These are phyloP conservation scores for Apogon hyalosoma DNA, from an alignment of 2,797 vertebrate species.

Conservation along the genomic window DNA sequence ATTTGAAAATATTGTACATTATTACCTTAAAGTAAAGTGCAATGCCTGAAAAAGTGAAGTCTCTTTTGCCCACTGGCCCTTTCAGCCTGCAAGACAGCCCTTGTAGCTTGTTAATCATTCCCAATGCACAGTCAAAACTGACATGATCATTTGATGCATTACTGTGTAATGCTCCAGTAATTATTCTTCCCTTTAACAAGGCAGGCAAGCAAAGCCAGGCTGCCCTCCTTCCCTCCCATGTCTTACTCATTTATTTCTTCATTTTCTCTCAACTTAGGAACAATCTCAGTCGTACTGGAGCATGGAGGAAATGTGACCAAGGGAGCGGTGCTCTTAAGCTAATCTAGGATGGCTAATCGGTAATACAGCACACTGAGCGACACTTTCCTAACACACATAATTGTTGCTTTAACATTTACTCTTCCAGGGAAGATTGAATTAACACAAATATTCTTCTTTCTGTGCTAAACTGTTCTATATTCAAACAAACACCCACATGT, in stretches of 20 bases:
- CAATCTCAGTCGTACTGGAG: slow-evolving; percentile 48
- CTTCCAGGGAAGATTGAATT: slow-evolving; percentile 12
- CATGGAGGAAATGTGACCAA: slow-evolving; percentile 54
- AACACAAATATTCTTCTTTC: background rate
- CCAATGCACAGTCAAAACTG: slow-evolving; percentile 60
- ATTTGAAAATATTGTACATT: slow-evolving; percentile 36
- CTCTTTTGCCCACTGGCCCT: slow-evolving; percentile 34
- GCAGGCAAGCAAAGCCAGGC: slow-evolving; percentile 60
- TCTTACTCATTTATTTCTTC: slow-evolving; percentile 75
- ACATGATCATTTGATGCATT: slow-evolving; percentile 76
- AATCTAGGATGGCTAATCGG: slow-evolving; percentile 36
- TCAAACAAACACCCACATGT: slow-evolving; percentile 29
- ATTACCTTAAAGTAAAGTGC: slow-evolving; percentile 32
- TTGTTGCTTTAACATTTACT: slow-evolving; percentile 25
- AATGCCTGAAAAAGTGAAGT: slow-evolving; percentile 33
- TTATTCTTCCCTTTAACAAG: slow-evolving; percentile 81
- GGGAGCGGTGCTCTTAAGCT: slow-evolving; percentile 44
- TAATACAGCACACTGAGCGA: slow-evolving; percentile 5
- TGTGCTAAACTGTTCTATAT: slow-evolving; percentile 4
- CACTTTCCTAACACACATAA: slow-evolving; percentile 11
- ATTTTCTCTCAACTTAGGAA: slow-evolving; percentile 65
- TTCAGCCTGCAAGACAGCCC: slow-evolving; percentile 39
- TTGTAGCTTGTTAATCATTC: slow-evolving; percentile 66
- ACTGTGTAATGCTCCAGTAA: slow-evolving; percentile 71
- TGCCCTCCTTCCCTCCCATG: slow-evolving; percentile 53